Percentiles rank a stretch among this genome's conserved stretches.
These are phyloP conservation scores for Acanthosepion lycidas DNA, from an alignment of 2,888 invertebrate genomes.

Conservation along the genomic window DNA sequence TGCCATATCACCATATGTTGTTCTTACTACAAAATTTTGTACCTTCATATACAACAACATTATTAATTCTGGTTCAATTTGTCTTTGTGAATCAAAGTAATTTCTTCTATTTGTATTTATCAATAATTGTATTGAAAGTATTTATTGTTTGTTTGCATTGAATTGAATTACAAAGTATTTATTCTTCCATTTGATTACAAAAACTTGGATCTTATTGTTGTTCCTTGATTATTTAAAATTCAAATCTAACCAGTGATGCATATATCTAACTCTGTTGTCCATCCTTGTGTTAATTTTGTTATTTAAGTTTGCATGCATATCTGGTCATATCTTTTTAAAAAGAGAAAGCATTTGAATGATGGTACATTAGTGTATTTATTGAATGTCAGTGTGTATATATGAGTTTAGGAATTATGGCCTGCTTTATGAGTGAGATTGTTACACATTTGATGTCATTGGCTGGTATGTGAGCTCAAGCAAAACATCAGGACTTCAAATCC, in stretches of 20 bases:
- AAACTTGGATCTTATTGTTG: constrained; percentile 21
- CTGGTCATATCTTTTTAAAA: neutral
- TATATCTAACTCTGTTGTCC: neutral
- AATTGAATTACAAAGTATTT: constrained; percentile 11
- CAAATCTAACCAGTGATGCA: constrained; percentile 13
- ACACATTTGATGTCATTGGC: neutral
- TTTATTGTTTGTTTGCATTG: constrained; percentile 14
- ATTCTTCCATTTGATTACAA: constrained; percentile 21
- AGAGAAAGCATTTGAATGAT: neutral
- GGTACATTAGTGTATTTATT: neutral
- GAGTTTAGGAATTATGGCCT: no score
- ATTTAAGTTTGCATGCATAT: neutral
- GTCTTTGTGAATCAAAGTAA: constrained; percentile 9
- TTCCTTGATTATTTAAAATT: neutral
- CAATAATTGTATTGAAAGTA: neutral
- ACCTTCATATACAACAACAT: neutral
- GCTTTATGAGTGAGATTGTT: neutral
- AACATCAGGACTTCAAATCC: neutral
- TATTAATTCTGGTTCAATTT: constrained; percentile 33
- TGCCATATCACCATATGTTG: constrained; percentile 12
- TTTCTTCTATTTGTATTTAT: constrained; percentile 21
- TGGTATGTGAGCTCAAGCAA: neutral
- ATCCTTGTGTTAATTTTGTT: neutral
- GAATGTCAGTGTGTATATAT: neutral
- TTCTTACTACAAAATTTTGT: neutral